phyloP scores from a whole-genome alignment of 2,888 invertebrate species.

The Philereme vetulata region DNA sequence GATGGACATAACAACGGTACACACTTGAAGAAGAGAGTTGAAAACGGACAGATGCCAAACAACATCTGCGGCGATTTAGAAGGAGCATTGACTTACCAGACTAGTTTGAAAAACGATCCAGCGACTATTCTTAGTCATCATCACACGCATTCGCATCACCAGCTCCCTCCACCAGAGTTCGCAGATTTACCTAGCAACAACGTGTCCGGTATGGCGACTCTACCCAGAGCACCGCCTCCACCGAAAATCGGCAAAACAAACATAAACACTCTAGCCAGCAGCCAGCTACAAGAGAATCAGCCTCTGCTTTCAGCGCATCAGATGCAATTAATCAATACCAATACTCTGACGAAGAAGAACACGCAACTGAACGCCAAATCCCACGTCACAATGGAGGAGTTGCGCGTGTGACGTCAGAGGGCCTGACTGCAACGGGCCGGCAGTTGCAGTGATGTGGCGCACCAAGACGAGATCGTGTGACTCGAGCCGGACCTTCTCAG shows the following conservation, averaged over 20 bases:
- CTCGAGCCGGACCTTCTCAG: constrained; percentile 81
- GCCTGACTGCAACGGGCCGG: constrained; percentile 83
- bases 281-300: constrained; percentile 86
- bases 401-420: constrained; percentile 91
- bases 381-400: constrained; percentile 89
- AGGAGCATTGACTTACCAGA: constrained; percentile 77
- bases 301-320: constrained; percentile 89
- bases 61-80: constrained; percentile 94
- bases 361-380: constrained; percentile 86
- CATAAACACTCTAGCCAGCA: constrained; percentile 83
- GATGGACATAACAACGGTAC: constrained; percentile 79
- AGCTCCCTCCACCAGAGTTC: constrained; percentile 92
- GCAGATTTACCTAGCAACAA: constrained; percentile 91
- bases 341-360: constrained; percentile 90
- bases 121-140: constrained; percentile 90
- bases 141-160: constrained; percentile 90
- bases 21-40: constrained; percentile 88
- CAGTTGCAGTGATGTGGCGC: constrained; percentile 80
- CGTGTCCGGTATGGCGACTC: constrained; percentile 79
- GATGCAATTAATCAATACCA: constrained; percentile 90
- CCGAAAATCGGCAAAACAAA: constrained; percentile 87
- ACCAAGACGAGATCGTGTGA: constrained; percentile 82
- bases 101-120: constrained; percentile 86
- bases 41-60: constrained; percentile 94
- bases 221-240: constrained; percentile 90